Base-by-base conservation (phyloP, 2,797 vertebrate species). In the Philypnodon macrostomus region DNA sequence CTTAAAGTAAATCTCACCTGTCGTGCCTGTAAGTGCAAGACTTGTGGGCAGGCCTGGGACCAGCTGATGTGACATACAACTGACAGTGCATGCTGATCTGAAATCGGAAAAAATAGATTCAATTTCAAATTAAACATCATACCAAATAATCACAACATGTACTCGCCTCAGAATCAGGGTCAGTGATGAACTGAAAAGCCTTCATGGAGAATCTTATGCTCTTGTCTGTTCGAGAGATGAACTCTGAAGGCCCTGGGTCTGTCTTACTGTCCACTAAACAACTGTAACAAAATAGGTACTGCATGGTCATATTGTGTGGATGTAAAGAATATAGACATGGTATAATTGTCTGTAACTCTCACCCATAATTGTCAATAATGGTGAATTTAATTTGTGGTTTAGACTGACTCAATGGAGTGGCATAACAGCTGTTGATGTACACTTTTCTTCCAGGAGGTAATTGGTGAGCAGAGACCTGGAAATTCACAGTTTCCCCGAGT, bases 281-380 rank as follows among this genome's bases (percentile, higher is more conserved):
- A 3, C 88, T 91, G 21, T 12, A 3, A 42, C 17, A 51, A 17
- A 13, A 47, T 18, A 18, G 6, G 7, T 1, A 15, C 12, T 40
- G 15, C n/a, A n/a, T n/a, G n/a, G 7, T 14, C 4, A 53, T 4
- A 18, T 19, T 34, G 30, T 23, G 17, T 6, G 14, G 17, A 33
- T 5, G 7, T 35, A 41, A n/a, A 29, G 7, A 33, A 13, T 23
- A 3, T 0, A 30, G 0, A 17, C 21, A 32, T 50, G 33, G 2
- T 1, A 1, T 17, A 2, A 33, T 4, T 0, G 2, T 13, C 23
- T 7, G 27, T 13, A 16, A 47, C 40, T 62, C 81, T 38, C 49
- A 90, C 89, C 89, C 89, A 51, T 63, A 84, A 41, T 90, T 85
- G 44, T 82, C 77, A 30, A 91, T 84, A 30, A 90, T 69, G 5